Conservation (phyloP, 1,140 invertebrate genomes). For the Drosophila nebulosa region DNA sequence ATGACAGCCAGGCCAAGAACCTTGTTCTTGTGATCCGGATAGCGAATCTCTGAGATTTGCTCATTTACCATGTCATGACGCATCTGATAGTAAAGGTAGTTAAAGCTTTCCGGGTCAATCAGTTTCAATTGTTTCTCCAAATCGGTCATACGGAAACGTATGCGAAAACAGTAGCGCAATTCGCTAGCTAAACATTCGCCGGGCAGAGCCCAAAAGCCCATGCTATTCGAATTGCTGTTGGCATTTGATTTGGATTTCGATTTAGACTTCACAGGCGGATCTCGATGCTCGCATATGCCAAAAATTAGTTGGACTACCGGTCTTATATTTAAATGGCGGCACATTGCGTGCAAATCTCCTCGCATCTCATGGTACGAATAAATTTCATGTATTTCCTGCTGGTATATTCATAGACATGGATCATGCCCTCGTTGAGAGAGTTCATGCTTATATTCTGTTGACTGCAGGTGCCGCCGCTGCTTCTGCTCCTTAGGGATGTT, state of each 20-base stretch:
- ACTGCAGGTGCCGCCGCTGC: conserved; percentile 50
- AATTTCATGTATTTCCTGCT: conserved; percentile 23
- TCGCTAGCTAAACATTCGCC: conserved; percentile 82
- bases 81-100: conserved; percentile 93
- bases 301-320: conserved; percentile 90
- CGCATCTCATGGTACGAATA: conserved; percentile 64
- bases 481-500: neutral
- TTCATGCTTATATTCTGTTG: conserved; percentile 42
- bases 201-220: conserved; percentile 82
- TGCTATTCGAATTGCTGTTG: neutral
- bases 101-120: conserved; percentile 88
- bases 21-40: conserved; percentile 88
- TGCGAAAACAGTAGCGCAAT: conserved; percentile 86
- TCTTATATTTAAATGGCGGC: conserved; percentile 86
- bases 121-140: conserved; percentile 84
- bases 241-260: neutral
- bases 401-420: conserved; percentile 38
- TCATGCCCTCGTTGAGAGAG: conserved; percentile 25
- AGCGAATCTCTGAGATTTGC: conserved; percentile 88
- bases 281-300: conserved; percentile 82
- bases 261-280: neutral
- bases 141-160: conserved; percentile 87
- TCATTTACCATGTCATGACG: conserved; percentile 89
- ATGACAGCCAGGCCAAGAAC: conserved; percentile 90
- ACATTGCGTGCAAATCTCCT: conserved; percentile 88